phyloP scores from a whole-genome alignment of 1,140 invertebrate species.

The Heliconius eleuchia region DNA sequence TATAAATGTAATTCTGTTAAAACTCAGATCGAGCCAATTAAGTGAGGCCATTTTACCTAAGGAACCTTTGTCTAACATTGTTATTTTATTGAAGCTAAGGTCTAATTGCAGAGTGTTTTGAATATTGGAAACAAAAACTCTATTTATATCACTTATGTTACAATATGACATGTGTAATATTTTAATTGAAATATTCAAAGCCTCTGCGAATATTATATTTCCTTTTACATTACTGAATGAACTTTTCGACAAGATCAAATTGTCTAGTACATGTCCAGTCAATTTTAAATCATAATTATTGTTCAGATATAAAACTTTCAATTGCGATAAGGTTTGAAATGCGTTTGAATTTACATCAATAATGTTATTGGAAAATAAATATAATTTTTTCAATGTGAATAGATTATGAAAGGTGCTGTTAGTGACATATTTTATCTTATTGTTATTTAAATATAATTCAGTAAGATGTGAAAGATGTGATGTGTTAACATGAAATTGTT shows the following conservation, averaged over 20 bases:
- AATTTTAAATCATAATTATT: conserved; percentile 24
- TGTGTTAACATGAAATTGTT: conserved; percentile 29
- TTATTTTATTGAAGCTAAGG: conserved; percentile 35
- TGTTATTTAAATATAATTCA: conserved; percentile 34
- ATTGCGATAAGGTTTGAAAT: conserved; percentile 18
- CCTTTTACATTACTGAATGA: conserved; percentile 17
- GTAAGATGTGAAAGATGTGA: conserved; percentile 16
- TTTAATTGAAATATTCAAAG: conserved; percentile 20
- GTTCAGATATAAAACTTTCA: conserved; percentile 14
- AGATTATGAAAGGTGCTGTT: conserved; percentile 25
- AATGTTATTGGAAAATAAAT: conserved; percentile 30
- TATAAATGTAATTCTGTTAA: conserved; percentile 45
- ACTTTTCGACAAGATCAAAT: conserved; percentile 26
- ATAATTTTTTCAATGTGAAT: conserved; percentile 9
- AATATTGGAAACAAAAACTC: conserved; percentile 21
- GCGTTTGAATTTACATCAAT: conserved; percentile 16
- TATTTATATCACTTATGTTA: conserved; percentile 26
- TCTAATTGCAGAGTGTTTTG: conserved; percentile 30
- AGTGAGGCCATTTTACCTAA: conserved; percentile 36
- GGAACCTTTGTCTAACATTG: conserved; percentile 16
- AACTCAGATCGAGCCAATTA: conserved; percentile 39
- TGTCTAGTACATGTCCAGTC: conserved; percentile 16
- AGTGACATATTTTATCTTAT: conserved; percentile 25
- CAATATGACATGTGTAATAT: conserved; percentile 22
- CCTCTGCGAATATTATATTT: conserved; percentile 11